Percentiles rank a stretch among this genome's conserved stretches.
phyloP scores from a whole-genome alignment of 2,888 invertebrate species.

The Drosophila pseudotakahashii region DNA sequence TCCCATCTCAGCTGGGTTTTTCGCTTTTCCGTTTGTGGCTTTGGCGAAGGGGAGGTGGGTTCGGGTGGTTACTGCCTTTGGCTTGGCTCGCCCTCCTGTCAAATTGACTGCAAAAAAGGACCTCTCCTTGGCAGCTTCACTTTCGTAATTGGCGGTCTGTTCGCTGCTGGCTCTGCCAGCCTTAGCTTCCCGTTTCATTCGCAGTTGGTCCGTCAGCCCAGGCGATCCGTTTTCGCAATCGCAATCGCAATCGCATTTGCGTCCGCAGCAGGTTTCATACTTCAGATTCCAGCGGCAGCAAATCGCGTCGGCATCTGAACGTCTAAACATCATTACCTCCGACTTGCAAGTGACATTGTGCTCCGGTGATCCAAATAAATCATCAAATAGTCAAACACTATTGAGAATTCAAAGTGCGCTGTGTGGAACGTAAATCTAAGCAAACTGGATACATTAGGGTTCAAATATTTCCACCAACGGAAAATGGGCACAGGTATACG shows the following conservation, averaged over 20 bases:
- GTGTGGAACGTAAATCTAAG: conserved; percentile 39
- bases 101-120: conserved; percentile 82
- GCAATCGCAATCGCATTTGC: conserved; percentile 3
- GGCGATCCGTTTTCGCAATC: conserved; percentile 63
- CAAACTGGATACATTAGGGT: conserved; percentile 84
- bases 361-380: not conserved
- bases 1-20: conserved; percentile 31
- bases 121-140: conserved; percentile 81
- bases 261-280: conserved; percentile 8
- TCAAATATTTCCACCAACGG: conserved; percentile 84
- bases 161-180: conserved; percentile 63
- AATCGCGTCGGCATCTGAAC: conserved; percentile 59
- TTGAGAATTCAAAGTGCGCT: conserved; percentile 4
- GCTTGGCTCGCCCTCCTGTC: conserved; percentile 77
- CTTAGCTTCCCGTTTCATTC: conserved; percentile 70
- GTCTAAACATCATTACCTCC: not conserved
- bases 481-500: conserved; percentile 84
- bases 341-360: conserved; percentile 6
- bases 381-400: not conserved
- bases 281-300: conserved; percentile 10
- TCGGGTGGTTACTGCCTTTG: conserved; percentile 72
- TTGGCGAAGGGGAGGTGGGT: conserved; percentile 25
- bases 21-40: conserved; percentile 55
- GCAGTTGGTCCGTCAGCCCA: conserved; percentile 81
- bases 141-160: conserved; percentile 82